Evolutionary conservation across 2,888 invertebrate genomes (phyloP), one percentile per base, ranked within the genome.

Genomic region (Cataglyphis albicans): DNA sequence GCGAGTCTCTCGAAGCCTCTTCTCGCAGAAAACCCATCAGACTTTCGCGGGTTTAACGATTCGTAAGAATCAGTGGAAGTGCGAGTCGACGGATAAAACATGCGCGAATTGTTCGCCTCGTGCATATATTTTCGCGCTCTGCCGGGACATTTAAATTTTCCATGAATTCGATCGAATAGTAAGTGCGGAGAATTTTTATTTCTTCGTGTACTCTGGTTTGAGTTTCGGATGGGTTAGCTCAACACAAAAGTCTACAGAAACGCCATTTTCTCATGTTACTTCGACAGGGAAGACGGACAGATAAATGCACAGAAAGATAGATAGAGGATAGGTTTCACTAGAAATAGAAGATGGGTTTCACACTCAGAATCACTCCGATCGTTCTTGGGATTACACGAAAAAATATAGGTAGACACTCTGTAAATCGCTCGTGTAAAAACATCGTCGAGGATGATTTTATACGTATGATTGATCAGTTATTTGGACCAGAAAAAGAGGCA

Each of bases 41-140:
- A 81, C 67, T 82, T 82, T 44, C 67, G 25, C 76, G 59, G 65
- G 57, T 67, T 78, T 85, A 84, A 84, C 75, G 82, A 78, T 52
- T 63, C 35, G 32, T 48, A 86, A 83, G 65, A 82, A 78, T 76
- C 55, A 72, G 10, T 25, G n/a, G 59, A 52, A 61, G 55, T 38
- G 61, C 61, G 68, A 84, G 64, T 73, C 73, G 65, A 61, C 63
- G 32, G 29, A 63, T 87, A 48, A 86, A 85, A 84, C 73, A 70
- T 80, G 82, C 61, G 38, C 25, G 48, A 61, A 44, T 64, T 57
- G 32, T n/a, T 5, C 29, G 41, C 12, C 32, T 21, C 25, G 63
- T n/a, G 70, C 7, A n/a, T 52, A 7, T 86, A 57, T 70, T 78
- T 78, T 41, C 44, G 65, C 52, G 35, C 21, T 41, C 32, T 41